Percentiles rank a stretch among this genome's conserved stretches.
phyloP scores from a whole-genome alignment of 2,113 vertebrate genomes.

The Thamnaconus septentrionalis region DNA sequence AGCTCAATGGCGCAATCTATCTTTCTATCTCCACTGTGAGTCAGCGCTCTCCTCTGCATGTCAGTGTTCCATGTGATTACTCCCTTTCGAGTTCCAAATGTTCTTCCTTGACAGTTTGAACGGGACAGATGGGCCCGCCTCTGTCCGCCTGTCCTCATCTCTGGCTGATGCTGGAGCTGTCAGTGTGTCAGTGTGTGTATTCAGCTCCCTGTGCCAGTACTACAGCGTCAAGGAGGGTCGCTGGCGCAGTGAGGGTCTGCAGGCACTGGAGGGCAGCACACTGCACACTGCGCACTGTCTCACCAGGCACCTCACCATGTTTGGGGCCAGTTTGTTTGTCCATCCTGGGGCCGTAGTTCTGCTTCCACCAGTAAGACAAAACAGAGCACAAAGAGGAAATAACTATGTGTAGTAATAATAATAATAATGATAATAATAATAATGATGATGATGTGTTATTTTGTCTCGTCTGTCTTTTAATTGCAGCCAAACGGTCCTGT shows the following conservation, averaged over 20 bases:
- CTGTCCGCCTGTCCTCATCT: slow-evolving; percentile 65
- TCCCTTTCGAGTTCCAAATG: not conserved
- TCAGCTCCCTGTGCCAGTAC: slow-evolving; percentile 80
- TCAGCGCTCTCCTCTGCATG: slow-evolving; percentile 5
- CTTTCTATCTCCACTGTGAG: slow-evolving; percentile 78
- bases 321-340: slow-evolving; percentile 82
- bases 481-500: slow-evolving; percentile 59
- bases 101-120: slow-evolving; percentile 52
- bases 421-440: not conserved
- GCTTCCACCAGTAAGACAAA: slow-evolving; percentile 73
- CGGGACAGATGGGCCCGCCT: slow-evolving; percentile 46
- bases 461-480: not conserved
- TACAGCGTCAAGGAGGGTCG: slow-evolving; percentile 62
- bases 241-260: slow-evolving; percentile 78
- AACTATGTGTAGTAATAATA: not conserved
- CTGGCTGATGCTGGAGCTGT: slow-evolving; percentile 32
- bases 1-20: slow-evolving; percentile 62
- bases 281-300: slow-evolving; percentile 73
- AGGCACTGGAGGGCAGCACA: slow-evolving; percentile 71
- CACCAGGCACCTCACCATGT: slow-evolving; percentile 79
- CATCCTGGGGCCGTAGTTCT: slow-evolving; percentile 77
- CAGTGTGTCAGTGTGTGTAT: slow-evolving; percentile 61
- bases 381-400: not conserved
- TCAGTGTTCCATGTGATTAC: not conserved
- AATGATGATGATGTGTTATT: not conserved